phyloP scores from a whole-genome alignment of 2,113 vertebrate genomes.

The Hippocampus barbouri region DNA sequence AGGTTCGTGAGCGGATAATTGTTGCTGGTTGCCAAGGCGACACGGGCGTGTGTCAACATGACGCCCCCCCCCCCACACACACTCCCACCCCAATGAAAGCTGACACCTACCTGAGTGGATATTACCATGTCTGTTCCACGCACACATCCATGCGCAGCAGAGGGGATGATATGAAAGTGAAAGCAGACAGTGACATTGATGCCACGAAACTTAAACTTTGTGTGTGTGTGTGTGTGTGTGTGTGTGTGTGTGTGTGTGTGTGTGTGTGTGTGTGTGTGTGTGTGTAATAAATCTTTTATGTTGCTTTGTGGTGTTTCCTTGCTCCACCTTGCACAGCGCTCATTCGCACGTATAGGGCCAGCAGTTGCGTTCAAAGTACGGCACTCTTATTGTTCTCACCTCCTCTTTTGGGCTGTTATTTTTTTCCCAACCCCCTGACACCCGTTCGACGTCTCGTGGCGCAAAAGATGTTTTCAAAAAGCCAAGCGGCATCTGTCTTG shows the following conservation, averaged over 20 bases:
- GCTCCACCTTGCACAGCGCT: slow-evolving; percentile 38
- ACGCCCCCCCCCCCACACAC: neutral
- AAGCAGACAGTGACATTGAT: slow-evolving; percentile 22
- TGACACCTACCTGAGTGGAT: slow-evolving; percentile 66
- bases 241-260: slow-evolving; percentile 13
- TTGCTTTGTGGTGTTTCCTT: slow-evolving; percentile 54
- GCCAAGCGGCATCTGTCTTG: neutral
- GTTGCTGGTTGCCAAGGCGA: slow-evolving; percentile 70
- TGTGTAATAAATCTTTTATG: slow-evolving; percentile 59
- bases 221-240: slow-evolving; percentile 11
- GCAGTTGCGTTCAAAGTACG: neutral
- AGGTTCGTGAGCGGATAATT: slow-evolving; percentile 71
- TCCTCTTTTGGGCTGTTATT: neutral
- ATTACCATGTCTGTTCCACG: slow-evolving; percentile 47
- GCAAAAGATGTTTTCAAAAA: neutral
- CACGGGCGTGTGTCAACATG: slow-evolving; percentile 66
- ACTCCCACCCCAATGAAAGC: slow-evolving; percentile 38
- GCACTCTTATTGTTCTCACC: neutral
- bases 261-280: slow-evolving; percentile 12
- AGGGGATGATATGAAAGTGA: slow-evolving; percentile 16
- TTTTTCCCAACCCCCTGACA: neutral
- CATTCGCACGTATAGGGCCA: neutral
- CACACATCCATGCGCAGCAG: neutral
- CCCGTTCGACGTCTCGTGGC: neutral
- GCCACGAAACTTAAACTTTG: neutral